A percentile compares a stretch with the other conserved stretches of the same genome.
phyloP scores from a whole-genome alignment of 2,113 vertebrate species.

The Alligator mississippiensis region DNA sequence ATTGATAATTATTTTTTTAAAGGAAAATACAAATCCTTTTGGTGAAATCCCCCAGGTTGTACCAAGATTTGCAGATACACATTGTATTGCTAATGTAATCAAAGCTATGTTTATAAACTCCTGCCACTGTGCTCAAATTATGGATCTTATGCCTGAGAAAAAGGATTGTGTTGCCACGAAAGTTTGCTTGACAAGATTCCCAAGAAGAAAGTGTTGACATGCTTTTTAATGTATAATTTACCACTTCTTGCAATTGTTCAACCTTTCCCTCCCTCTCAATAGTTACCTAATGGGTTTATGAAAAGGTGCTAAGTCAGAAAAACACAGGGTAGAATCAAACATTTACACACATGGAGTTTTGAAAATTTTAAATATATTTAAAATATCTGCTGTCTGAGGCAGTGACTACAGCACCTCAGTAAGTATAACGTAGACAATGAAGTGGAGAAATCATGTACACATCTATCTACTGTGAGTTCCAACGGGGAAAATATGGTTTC shows the following conservation, averaged over 20 bases:
- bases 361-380: neutral
- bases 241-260: neutral
- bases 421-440: conserved; percentile 33
- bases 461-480: neutral
- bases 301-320: neutral
- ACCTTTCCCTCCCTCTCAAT: neutral
- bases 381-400: neutral
- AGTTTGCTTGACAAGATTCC: neutral
- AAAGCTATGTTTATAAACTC: neutral
- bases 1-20: conserved; percentile 1
- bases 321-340: neutral
- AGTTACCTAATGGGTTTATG: neutral
- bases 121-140: neutral
- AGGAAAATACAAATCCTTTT: neutral
- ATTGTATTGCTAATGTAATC: neutral
- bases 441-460: conserved; percentile 20
- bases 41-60: neutral
- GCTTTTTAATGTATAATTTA: neutral
- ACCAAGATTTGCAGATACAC: neutral
- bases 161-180: neutral
- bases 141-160: neutral
- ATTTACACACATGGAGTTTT: neutral
- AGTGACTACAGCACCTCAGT: conserved; percentile 3
- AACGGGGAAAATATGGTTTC: conserved; percentile 61
- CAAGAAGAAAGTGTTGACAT: neutral